These are phyloP conservation scores for Eutolmus rufibarbis DNA, from an alignment of 2,888 invertebrate genomes.

Conservation along the genomic window DNA sequence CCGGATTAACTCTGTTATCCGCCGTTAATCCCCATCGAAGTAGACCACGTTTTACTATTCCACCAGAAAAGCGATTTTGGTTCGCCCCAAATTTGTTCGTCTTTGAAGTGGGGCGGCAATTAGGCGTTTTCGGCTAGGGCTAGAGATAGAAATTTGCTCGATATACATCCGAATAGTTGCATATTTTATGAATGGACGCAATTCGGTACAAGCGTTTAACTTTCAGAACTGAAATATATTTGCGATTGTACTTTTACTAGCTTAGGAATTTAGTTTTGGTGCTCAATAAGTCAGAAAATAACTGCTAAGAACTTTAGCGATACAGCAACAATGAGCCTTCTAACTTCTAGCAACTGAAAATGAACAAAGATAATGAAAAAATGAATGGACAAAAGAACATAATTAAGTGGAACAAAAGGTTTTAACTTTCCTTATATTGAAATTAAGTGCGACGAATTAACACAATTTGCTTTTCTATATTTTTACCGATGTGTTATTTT, in stretches of 20 bases:
- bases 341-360: not conserved
- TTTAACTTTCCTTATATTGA: too few relatives aligned
- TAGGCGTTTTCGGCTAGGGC: not conserved
- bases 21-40: not conserved
- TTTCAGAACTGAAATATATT: not conserved
- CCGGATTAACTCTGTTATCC: conserved; percentile 1
- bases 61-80: not conserved
- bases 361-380: too few relatives aligned
- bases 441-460: too few relatives aligned
- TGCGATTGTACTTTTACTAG: not conserved
- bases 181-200: not conserved
- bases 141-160: not conserved
- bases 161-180: not conserved
- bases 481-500: too few relatives aligned
- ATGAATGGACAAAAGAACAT: too few relatives aligned
- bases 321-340: too few relatives aligned
- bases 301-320: too few relatives aligned
- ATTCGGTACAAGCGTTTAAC: not conserved
- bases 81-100: not conserved
- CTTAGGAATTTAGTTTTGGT: not conserved
- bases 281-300: not conserved
- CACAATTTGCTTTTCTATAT: too few relatives aligned
- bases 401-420: too few relatives aligned
- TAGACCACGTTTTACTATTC: not conserved
- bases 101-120: not conserved